phyloP scores from a whole-genome alignment of 2,888 invertebrate species.

The Epirrita christyi region DNA sequence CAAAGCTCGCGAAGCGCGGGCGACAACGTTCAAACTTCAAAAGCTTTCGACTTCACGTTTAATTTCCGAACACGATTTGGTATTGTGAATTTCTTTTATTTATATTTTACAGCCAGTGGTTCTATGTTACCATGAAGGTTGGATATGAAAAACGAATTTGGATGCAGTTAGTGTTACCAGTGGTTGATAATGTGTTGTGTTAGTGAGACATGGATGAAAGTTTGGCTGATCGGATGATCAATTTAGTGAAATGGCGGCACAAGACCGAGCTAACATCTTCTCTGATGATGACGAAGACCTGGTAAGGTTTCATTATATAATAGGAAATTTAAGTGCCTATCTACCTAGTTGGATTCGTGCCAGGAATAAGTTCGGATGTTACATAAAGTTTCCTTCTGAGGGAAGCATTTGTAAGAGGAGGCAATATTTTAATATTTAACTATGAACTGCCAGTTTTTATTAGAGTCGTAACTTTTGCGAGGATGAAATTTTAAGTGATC shows the following conservation, averaged over 20 bases:
- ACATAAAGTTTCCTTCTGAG: constrained; percentile 56
- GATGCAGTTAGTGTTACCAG: constrained; percentile 77
- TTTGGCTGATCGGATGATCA: constrained; percentile 54
- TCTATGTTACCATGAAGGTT: constrained; percentile 25
- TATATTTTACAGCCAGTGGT: constrained; percentile 22
- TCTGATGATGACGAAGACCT: constrained; percentile 78
- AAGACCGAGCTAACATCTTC: constrained; percentile 75
- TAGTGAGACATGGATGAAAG: constrained; percentile 72
- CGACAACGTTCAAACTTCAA: constrained; percentile 38
- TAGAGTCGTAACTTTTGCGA: too few relatives aligned
- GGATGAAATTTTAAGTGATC: too few relatives aligned
- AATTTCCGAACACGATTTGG: constrained; percentile 33
- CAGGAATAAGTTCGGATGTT: constrained; percentile 50
- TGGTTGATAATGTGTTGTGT: constrained; percentile 61
- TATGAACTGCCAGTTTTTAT: constrained; percentile 2
- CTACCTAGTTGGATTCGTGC: constrained; percentile 53
- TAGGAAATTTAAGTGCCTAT: constrained; percentile 52
- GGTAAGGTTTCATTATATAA: constrained; percentile 65
- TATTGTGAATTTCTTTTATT: constrained; percentile 21
- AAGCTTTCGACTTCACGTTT: constrained; percentile 28
- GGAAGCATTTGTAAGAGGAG: constrained; percentile 39
- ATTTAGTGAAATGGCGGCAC: constrained; percentile 70
- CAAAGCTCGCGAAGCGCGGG: constrained; percentile 52
- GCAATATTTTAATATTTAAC: constrained; percentile 12
- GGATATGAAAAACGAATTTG: constrained; percentile 48